A percentile compares a stretch with the other conserved stretches of the same genome.
These are phyloP conservation scores for Lysiphlebus fabarum DNA, from an alignment of 1,140 invertebrate species.

Conservation along the genomic window DNA sequence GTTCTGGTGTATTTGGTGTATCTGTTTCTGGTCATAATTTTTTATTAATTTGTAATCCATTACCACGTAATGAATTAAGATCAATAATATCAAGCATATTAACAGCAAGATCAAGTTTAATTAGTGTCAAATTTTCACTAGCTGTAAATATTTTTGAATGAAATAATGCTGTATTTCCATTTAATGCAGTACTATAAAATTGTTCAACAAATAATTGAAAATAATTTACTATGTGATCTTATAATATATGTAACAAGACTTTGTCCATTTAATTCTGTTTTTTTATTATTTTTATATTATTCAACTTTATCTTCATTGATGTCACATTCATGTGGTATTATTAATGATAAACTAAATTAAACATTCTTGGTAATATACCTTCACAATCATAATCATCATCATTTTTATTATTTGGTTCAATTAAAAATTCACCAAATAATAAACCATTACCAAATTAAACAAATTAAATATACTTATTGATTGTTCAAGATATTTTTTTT, in stretches of 20 bases:
- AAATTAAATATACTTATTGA: slow-evolving; percentile 71
- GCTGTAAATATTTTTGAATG: slow-evolving; percentile 94
- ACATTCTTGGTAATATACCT: slow-evolving; percentile 90
- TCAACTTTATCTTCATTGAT: slow-evolving; percentile 68
- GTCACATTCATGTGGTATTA: slow-evolving; percentile 78
- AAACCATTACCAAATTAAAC: slow-evolving; percentile 85
- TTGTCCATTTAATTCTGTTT: slow-evolving; percentile 58
- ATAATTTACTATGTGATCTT: slow-evolving; percentile 77
- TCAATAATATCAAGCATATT: slow-evolving; percentile 87
- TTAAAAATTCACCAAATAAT: slow-evolving; percentile 86
- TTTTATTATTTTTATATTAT: slow-evolving; percentile 69
- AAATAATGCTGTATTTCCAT: slow-evolving; percentile 81
- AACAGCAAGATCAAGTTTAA: slow-evolving; percentile 91
- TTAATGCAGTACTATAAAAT: slow-evolving; percentile 86
- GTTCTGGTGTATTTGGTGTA: slow-evolving; percentile 52
- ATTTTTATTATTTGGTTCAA: slow-evolving; percentile 54
- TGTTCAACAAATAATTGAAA: slow-evolving; percentile 84
- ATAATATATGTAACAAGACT: slow-evolving; percentile 66
- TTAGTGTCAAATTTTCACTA: slow-evolving; percentile 85
- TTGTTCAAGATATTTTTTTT: slow-evolving; percentile 67
- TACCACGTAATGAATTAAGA: slow-evolving; percentile 68
- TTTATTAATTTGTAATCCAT: slow-evolving; percentile 78
- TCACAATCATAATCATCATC: slow-evolving; percentile 61
- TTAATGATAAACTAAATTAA: slow-evolving; percentile 80
- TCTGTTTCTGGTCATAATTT: slow-evolving; percentile 73